Conservation (phyloP, 2,113 vertebrate species). For the Cololabis saira region DNA sequence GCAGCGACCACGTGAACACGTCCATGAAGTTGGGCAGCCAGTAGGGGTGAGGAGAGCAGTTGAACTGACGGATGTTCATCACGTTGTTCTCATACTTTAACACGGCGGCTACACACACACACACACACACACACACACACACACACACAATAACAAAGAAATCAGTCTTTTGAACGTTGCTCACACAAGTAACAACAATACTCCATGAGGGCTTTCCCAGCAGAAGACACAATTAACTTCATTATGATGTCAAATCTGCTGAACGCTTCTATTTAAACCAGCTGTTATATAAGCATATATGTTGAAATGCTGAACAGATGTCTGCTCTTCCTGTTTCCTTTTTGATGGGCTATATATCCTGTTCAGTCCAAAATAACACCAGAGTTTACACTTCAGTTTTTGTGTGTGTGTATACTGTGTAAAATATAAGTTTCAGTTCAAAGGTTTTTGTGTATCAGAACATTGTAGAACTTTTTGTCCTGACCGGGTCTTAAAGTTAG, state of each 20-base stretch:
- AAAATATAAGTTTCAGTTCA: too few relatives aligned
- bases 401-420: too few relatives aligned
- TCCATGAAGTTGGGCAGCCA: slow-evolving; percentile 89
- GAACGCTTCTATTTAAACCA: background rate
- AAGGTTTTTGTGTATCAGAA: too few relatives aligned
- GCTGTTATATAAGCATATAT: background rate
- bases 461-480: too few relatives aligned
- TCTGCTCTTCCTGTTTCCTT: background rate
- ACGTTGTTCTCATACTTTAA: slow-evolving; percentile 88
- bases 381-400: too few relatives aligned
- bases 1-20: slow-evolving; percentile 87
- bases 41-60: slow-evolving; percentile 86
- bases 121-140: slow-evolving; percentile 18
- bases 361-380: background rate
- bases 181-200: background rate
- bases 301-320: background rate
- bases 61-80: slow-evolving; percentile 88
- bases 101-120: slow-evolving; percentile 76
- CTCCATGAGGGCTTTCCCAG: background rate
- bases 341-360: background rate
- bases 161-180: background rate
- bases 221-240: background rate
- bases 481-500: too few relatives aligned
- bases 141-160: slow-evolving; percentile 2
- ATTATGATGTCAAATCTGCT: background rate